These are phyloP conservation scores for Thomomys bottae DNA, from an alignment of 2,113 vertebrate genomes.

Conservation along the genomic window DNA sequence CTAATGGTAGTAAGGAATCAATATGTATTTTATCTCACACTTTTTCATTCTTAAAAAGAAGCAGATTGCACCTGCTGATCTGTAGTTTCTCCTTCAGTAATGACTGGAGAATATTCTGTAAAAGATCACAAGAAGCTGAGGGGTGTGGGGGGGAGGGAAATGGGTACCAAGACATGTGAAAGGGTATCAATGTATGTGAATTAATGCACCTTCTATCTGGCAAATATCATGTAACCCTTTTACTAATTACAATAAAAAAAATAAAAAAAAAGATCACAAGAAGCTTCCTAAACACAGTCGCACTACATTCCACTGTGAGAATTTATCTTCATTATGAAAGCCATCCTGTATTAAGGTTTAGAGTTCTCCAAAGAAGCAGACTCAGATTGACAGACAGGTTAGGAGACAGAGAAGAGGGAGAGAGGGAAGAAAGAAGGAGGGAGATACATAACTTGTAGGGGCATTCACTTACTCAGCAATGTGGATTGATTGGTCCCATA, in stretches of 20 bases:
- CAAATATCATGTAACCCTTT: too few species aligned
- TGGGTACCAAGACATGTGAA: too few species aligned
- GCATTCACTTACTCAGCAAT: neutral
- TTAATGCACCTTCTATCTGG: too few species aligned
- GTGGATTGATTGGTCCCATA: neutral
- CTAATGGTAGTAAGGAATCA: neutral
- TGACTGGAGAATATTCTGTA: neutral
- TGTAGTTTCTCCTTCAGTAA: neutral
- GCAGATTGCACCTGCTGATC: neutral
- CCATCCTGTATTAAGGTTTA: neutral
- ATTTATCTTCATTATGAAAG: neutral
- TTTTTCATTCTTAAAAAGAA: neutral
- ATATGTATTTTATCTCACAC: neutral
- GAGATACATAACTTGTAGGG: neutral
- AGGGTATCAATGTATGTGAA: too few species aligned
- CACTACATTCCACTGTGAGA: accelerated
- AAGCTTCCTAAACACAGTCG: too few species aligned
- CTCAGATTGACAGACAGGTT: neutral
- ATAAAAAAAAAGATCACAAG: too few species aligned
- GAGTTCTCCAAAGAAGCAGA: neutral
- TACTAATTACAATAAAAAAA: too few species aligned
- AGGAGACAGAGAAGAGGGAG: too few species aligned
- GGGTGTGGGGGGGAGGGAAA: too few species aligned
- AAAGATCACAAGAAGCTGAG: too few species aligned
- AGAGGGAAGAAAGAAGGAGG: too few species aligned